Evolutionary conservation across 2,113 vertebrate species (phyloP).

Genomic region (Notiomystis cincta): DNA sequence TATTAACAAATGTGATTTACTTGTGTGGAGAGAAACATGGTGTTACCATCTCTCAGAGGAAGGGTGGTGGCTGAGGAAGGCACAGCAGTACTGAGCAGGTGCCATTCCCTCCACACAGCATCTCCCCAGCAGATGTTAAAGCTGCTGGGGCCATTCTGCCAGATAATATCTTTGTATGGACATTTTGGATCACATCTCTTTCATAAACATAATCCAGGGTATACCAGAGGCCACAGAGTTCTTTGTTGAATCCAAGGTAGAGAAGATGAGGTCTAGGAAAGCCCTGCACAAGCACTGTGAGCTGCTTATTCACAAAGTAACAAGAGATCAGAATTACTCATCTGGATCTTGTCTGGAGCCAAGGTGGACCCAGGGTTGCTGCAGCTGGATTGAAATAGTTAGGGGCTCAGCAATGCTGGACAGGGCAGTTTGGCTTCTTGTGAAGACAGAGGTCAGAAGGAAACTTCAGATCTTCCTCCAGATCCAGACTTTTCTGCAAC

Average conservation of each 20-base stretch:
- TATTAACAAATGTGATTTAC: not conserved
- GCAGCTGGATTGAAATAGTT: not conserved
- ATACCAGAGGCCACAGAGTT: fast-evolving
- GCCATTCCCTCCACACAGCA: not conserved
- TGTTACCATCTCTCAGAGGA: not conserved
- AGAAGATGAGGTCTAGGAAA: not conserved
- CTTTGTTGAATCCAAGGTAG: not conserved
- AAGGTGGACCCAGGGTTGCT: not conserved
- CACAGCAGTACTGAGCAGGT: not conserved
- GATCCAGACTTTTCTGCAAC: not conserved
- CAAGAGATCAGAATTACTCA: not conserved
- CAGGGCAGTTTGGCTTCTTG: not conserved
- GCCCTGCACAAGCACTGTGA: not conserved
- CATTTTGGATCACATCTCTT: not conserved
- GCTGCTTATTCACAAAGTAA: not conserved
- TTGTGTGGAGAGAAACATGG: not conserved
- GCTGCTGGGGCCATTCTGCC: not conserved
- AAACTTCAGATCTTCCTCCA: conserved; percentile 28
- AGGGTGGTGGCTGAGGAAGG: not conserved
- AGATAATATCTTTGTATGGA: not conserved
- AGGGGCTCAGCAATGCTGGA: not conserved
- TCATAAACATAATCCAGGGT: not conserved
- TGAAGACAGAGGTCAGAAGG: not conserved
- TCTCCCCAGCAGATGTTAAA: not conserved
- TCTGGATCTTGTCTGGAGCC: fast-evolving